These are phyloP conservation scores for Eucera pruinosa DNA, from an alignment of 2,888 invertebrate genomes.

Conservation along the genomic window DNA sequence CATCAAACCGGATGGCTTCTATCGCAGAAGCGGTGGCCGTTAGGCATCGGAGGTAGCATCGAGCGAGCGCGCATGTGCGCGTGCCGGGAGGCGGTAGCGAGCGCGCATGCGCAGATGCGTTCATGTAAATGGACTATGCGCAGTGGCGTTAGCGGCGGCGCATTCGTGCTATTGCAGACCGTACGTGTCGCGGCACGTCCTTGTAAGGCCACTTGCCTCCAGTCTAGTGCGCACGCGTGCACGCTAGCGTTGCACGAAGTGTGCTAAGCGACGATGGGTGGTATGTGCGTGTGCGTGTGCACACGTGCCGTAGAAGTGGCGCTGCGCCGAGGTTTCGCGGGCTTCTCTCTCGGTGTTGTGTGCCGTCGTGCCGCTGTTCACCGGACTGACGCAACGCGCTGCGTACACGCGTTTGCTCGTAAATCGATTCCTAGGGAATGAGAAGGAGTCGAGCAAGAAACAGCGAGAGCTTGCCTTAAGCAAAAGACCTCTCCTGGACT, in stretches of 20 bases:
- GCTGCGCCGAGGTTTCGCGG: conserved; percentile 38
- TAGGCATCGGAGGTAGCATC: conserved; percentile 5
- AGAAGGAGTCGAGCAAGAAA: conserved; percentile 64
- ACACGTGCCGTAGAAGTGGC: conserved; percentile 55
- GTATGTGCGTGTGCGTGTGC: conserved; percentile 35
- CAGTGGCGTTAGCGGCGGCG: conserved; percentile 55
- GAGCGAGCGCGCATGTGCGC: conserved; percentile 37
- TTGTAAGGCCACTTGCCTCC: conserved; percentile 84
- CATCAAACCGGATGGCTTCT: not conserved
- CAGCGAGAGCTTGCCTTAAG: conserved; percentile 63
- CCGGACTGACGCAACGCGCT: conserved; percentile 68
- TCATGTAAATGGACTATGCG: conserved; percentile 62
- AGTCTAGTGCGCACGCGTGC: conserved; percentile 66
- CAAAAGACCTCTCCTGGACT: conserved; percentile 63
- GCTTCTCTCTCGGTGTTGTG: conserved; percentile 10
- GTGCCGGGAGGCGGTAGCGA: conserved; percentile 35
- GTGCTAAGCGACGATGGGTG: conserved; percentile 48
- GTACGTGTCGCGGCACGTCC: conserved; percentile 78
- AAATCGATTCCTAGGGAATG: conserved; percentile 74
- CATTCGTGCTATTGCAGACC: conserved; percentile 59
- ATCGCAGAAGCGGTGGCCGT: not conserved
- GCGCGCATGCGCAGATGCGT: conserved; percentile 44
- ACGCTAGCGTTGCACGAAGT: conserved; percentile 38
- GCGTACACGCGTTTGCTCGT: conserved; percentile 69
- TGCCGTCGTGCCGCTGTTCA: conserved; percentile 27